Base-by-base conservation (phyloP, 2,113 vertebrate genomes). In the Heterocephalus glaber region DNA sequence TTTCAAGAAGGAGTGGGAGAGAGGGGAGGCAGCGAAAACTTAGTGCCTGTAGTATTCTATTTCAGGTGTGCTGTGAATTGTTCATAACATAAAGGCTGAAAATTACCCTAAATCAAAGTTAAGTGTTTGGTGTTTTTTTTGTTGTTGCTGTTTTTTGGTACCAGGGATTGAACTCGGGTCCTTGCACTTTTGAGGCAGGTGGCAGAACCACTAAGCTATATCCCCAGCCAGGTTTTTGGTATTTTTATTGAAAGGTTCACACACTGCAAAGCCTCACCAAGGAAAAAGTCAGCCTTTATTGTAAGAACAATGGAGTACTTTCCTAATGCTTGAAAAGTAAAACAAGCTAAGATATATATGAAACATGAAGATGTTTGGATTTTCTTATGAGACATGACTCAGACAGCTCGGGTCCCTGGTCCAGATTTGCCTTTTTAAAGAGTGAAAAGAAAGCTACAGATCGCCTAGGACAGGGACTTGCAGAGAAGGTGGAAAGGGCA, bases 281-380 rank as follows among this genome's bases (percentile, higher is more conserved):
- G 61, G 44, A 61, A 77, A 92, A 91, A 86, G 63, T 77, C 68
- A 81, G 90, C 74, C 95, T 96, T 97, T 93, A 92, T 87, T 77
- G 7, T 92, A 81, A 89, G 63, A 93, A 92, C 86, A 95, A 96
- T 52, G 77, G 54, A 82, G 33, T 74, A 33, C 70, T 93, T 96
- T 89, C 79, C 56, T 80, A 92, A 89, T 90, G 79, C 20, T 56
- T 86, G 30, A n/a, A 92, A 96, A 94, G 86, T 82, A 87, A 91
- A 97, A 79, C 7, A 38, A 86, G 49, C 56, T 65, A 95, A 79
- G n/a, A 52, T 87, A 70, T 9, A 65, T 41, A 88, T 17, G 60
- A 77, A 94, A 65, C 33, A 61, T 60, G 63, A 90, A 82, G 49
- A 86, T 65, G 22, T 68, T 74, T 66, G 47, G 61, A 38, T 86